Conservation (phyloP, 1,140 invertebrate genomes). For the Drosophila micromelanica region DNA sequence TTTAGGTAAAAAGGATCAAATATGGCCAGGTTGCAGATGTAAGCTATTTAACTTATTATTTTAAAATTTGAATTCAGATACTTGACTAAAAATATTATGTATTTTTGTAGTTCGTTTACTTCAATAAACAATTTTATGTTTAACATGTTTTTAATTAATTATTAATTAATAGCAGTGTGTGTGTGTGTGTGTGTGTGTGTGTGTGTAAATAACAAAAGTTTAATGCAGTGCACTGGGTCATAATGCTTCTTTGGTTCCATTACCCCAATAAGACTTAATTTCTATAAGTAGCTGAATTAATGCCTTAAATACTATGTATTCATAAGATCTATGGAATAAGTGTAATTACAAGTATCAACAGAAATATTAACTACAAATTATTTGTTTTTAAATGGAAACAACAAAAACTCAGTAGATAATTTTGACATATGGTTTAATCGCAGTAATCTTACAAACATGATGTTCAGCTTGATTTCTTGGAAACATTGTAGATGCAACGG, state of each 20-base stretch:
- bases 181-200: constrained; percentile 1
- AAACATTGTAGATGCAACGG: neutral
- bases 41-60: too few relatives aligned
- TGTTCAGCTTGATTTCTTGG: neutral
- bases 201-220: neutral
- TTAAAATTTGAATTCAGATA: too few relatives aligned
- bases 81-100: too few relatives aligned
- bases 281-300: neutral
- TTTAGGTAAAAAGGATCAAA: neutral
- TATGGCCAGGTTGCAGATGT: too few relatives aligned
- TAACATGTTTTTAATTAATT: neutral
- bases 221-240: neutral
- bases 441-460: neutral
- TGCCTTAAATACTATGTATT: neutral
- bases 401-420: neutral
- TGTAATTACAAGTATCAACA: neutral
- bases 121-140: too few relatives aligned
- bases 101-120: too few relatives aligned
- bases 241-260: neutral
- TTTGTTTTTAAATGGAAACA: neutral
- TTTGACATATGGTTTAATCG: too few relatives aligned
- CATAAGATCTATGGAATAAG: neutral
- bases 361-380: neutral
- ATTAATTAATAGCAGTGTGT: constrained; percentile 11
- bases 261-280: neutral